Evolutionary conservation across 1,140 invertebrate genomes (phyloP).

Genomic region (Drosophila yakuba): DNA sequence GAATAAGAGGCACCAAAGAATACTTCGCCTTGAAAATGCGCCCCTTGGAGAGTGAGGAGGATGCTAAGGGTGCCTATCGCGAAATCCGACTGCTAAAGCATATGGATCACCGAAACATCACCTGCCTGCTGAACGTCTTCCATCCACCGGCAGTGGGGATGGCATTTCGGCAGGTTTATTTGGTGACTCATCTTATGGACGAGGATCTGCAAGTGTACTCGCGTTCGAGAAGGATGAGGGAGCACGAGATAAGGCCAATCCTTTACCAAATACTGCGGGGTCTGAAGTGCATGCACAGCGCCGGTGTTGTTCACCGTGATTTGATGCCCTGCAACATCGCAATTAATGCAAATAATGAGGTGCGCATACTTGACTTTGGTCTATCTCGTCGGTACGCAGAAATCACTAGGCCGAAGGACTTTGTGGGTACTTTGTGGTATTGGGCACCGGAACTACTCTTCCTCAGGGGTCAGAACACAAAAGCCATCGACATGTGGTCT

Average conservation of each 20-base stretch:
- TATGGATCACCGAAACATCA: slow-evolving; percentile 99
- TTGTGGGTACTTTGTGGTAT: slow-evolving; percentile 99
- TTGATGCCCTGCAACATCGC: slow-evolving; percentile 99
- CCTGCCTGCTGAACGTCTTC: slow-evolving; percentile 96
- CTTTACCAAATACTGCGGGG: slow-evolving; percentile 99
- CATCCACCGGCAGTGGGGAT: slow-evolving; percentile 92
- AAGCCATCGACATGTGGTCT: slow-evolving; percentile 99
- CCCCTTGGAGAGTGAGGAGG: slow-evolving; percentile 98
- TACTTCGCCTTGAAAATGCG: slow-evolving; percentile 98
- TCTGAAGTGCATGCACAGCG: slow-evolving; percentile 99
- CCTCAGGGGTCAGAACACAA: slow-evolving; percentile 99
- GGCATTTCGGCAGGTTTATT: slow-evolving; percentile 95
- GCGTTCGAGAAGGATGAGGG: slow-evolving; percentile 96
- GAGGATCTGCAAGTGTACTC: slow-evolving; percentile 99
- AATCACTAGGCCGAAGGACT: slow-evolving; percentile 99
- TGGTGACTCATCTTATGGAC: slow-evolving; percentile 99
- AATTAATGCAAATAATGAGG: slow-evolving; percentile 99
- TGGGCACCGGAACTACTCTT: slow-evolving; percentile 99
- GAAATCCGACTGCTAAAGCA: slow-evolving; percentile 98
- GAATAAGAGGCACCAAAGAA: slow-evolving; percentile 89
- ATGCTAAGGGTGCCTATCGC: slow-evolving; percentile 98
- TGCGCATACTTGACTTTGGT: slow-evolving; percentile 99
- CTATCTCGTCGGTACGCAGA: slow-evolving; percentile 95
- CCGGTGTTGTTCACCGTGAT: slow-evolving; percentile 99
- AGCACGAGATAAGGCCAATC: slow-evolving; percentile 99